Evolutionary conservation across 2,888 invertebrate genomes (phyloP).

Genomic region (Tortrix viridana): DNA sequence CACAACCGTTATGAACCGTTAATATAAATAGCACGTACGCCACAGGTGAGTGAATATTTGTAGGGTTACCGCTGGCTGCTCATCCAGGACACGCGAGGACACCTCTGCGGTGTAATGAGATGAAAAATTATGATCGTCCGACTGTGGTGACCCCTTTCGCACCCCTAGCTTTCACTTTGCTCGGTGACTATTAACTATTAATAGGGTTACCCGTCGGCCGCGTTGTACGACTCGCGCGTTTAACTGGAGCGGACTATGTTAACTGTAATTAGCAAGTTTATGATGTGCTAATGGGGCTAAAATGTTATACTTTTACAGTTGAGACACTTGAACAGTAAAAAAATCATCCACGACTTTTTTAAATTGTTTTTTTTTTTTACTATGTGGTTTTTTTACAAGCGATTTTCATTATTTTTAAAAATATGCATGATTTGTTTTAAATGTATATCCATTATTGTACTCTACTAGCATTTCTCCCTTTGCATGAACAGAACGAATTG

Average conservation of each 20-base stretch:
- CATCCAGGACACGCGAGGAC: slow-evolving; percentile 67
- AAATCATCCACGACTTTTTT: neutral
- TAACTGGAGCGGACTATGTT: too few relatives aligned
- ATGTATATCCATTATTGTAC: neutral
- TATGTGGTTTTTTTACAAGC: too few relatives aligned
- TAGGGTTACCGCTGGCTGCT: slow-evolving; percentile 65
- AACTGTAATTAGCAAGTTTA: neutral
- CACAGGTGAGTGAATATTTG: slow-evolving; percentile 49
- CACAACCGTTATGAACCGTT: neutral
- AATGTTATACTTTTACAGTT: neutral
- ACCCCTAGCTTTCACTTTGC: slow-evolving; percentile 64
- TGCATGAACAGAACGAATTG: neutral
- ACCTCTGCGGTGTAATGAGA: slow-evolving; percentile 70
- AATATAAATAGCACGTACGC: slow-evolving; percentile 19
- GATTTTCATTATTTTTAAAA: too few relatives aligned
- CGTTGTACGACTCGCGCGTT: neutral
- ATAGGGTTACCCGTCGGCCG: slow-evolving; percentile 42
- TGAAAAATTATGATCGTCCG: slow-evolving; percentile 76
- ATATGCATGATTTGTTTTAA: too few relatives aligned
- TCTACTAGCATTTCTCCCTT: neutral
- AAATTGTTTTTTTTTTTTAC: too few relatives aligned
- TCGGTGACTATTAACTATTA: slow-evolving; percentile 62
- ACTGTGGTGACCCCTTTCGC: slow-evolving; percentile 77
- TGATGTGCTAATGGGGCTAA: neutral
- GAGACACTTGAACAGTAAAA: neutral